phyloP scores from a whole-genome alignment of 2,113 vertebrate species.

The Myotis brandtii region DNA sequence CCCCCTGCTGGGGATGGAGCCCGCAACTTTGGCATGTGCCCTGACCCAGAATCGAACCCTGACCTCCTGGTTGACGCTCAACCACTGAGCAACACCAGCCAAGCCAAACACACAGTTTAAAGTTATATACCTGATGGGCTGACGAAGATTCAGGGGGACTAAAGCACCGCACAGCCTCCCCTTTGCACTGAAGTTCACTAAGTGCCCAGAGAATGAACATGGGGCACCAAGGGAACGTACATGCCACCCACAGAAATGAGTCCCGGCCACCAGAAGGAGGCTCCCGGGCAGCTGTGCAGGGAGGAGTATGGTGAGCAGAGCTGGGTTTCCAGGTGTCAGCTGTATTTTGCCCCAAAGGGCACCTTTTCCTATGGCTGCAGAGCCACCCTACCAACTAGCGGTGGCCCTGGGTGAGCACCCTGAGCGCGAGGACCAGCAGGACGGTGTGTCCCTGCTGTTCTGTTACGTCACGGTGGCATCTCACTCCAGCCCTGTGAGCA shows the following conservation, averaged over 20 bases:
- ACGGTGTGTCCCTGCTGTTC: neutral
- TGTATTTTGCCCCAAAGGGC: too few relatives aligned
- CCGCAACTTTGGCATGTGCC: neutral
- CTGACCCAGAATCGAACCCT: neutral
- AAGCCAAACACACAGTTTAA: neutral
- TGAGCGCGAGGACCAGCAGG: neutral
- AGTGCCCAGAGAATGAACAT: neutral
- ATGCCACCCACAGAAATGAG: neutral
- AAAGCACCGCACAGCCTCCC: neutral
- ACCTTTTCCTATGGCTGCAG: neutral
- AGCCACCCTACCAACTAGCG: fast-evolving
- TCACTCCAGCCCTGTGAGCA: fast-evolving
- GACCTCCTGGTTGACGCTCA: neutral
- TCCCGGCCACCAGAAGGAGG: neutral
- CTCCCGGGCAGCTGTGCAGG: neutral
- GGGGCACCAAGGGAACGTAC: neutral
- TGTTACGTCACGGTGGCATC: fast-evolving
- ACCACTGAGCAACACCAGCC: neutral
- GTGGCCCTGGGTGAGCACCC: neutral
- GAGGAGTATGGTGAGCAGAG: fast-evolving
- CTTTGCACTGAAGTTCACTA: neutral
- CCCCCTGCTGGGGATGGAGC: neutral
- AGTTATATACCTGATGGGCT: neutral
- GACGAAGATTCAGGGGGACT: neutral
- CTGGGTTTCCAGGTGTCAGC: neutral